Evolutionary conservation across 2,113 vertebrate genomes (phyloP), one percentile per base, ranked within the genome.

Genomic region (Eupsittula cactorum): DNA sequence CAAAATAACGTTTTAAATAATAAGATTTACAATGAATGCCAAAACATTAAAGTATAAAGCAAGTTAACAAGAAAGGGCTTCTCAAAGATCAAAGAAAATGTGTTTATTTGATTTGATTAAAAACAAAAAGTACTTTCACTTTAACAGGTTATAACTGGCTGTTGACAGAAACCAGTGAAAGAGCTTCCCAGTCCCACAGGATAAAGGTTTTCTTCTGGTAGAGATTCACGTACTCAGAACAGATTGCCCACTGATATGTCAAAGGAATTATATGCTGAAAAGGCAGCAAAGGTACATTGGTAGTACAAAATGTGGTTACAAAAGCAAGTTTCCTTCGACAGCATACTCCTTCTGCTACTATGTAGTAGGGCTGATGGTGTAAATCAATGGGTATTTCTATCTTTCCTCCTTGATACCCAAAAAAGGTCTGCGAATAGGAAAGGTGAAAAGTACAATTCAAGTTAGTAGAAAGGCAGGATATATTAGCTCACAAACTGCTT

Each of bases 1-100:
- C 97, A 98, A 98, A 97, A 97, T 97, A 91, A 97, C 97, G 97
- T 98, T 97, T 95, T 15, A 98, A 98, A 98, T 98, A 98, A 98
- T 98, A 98, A 97, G 96, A 97, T 98, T 95, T 98, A 98, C 98
- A 98, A 98, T 98, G 97, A 98, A 96, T 88, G 88, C 89, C 95
- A 92, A 98, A 98, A 98, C 98, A 98, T 97, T 86, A 98, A 98
- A 98, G 98, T 91, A 97, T 96, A 97, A 97, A 95, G 96, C 96
- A 88, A 96, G 95, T 95, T 97, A 97, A 98, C 97, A 98, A 98
- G 97, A 98, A 98, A 98, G 97, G 94, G 65, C 82, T 98, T 97
- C 97, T 97, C 94, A 97, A 96, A 95, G 95, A 98, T 98, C 98
- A 98, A 98, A 98, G 95, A 69, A 91, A 94, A 76, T 39, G 24